Base-by-base conservation (phyloP, 1,140 invertebrate genomes). In the Diplogasteroides magnus region DNA sequence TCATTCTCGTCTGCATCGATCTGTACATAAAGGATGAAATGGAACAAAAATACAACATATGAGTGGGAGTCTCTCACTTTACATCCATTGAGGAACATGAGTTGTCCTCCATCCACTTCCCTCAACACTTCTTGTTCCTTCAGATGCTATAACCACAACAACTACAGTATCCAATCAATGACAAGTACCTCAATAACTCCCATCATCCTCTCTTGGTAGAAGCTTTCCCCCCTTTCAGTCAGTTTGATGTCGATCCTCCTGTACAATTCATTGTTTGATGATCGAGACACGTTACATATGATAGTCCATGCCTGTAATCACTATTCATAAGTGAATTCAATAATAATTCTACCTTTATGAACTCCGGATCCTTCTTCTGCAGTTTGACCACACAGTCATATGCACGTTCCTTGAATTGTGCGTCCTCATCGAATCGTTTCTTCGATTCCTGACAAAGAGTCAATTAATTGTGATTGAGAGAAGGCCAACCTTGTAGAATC, bases 141-240 rank as follows among this genome's bases (percentile, higher is more conserved):
- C 19, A 6, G 65, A 60, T 31, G 62, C 69, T 71, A 57, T 1
- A 71, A 57, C 2, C 19, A 31, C 69, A 74, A 57, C 13, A 2
- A 37, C 37, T 27, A 31, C 61, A 23, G 23, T 26, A 48, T 48
- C 6, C 19, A n/a, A n/a, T n/a, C n/a, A n/a, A n/a, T n/a, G n/a
- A n/a, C n/a, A 84, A n/a, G n/a, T 58, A 91, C 88, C 78, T 91
- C 88, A 0, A 98, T 90, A 23, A 97, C 79, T 19, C 85, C 83
- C 74, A 90, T 86, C 97, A 99, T 99, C 55, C 88, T 85, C 32
- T 89, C 89, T 79, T 99, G 94, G 84, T 99, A 99, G 83, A 94
- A 99, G 0, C 94, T 98, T 87, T 99, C 97, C 31, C 97, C 97
- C 74, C 92, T 85, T 79, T 97, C 91, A 27, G 86, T 86, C 25